Evolutionary conservation across 1,140 invertebrate genomes (phyloP), one percentile per base, ranked within the genome.

Genomic region (Zaprionus gabonicus): DNA sequence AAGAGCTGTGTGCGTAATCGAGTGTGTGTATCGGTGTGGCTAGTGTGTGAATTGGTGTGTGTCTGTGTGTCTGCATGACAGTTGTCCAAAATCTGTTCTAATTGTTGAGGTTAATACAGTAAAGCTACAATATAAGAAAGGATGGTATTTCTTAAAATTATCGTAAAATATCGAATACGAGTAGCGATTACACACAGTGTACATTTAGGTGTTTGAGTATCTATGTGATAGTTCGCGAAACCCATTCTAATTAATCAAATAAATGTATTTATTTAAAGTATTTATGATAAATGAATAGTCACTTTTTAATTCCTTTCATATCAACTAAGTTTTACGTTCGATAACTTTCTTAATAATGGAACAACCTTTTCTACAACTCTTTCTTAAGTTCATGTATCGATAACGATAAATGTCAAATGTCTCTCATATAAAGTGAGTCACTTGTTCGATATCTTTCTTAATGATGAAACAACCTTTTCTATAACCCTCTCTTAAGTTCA

Each of bases 81-180:
- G 68, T 72, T 71, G 49, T 86, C 82, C 44, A 63, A 86, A 86
- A 86, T 79, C 79, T 86, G 82, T 76, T 67, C 56, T 75, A 79
- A 76, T 56, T 51, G 53, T 23, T 34, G 44, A 60, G 17, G 25
- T 38, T 20, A 20, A 4, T 58, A 74, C 80, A 74, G 76, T 77
- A n/a, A 20, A 44, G 17, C 15, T 13, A 12, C 1, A 17, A 5
- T 68, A 9, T 68, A 31, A 31, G 53, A 31, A 10, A 23, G 1
- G 10, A 56, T 13, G n/a, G 1, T 7, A 49, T 0, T 7, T 6
- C 0, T 7, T 6, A 13, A 55, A 28, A 20, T 0, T 55, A 55
- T 55, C 10, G 2, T 15, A 15, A 13, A 15, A n/a, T 23, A 55
- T 41, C 31, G 38, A 41, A 5, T 41, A 41, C n/a, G 0, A 41